Evolutionary conservation across 2,797 vertebrate species (phyloP), one percentile per base, ranked within the genome.

Genomic region (Rhynchotus rufescens): DNA sequence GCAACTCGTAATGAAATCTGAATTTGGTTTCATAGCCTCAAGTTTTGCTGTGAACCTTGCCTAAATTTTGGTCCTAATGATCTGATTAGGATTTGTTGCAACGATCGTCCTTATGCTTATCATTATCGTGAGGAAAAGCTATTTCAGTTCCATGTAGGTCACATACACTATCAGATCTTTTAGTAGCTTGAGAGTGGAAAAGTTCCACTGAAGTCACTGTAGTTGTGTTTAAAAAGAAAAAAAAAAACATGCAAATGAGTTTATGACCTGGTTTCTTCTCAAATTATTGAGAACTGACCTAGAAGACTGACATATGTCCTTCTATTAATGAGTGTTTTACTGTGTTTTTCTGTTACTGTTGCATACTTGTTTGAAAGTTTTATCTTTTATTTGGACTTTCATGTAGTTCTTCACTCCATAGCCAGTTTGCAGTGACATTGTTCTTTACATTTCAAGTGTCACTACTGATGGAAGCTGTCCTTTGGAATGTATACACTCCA

Each of bases 261-360:
- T 51, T 81, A 34, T 91, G 84, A 85, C 60, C 73, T 73, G 52
- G 2, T 91, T 64, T 80, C 52, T 65, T 75, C 51, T 77, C 1
- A 4, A 79, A 59, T 84, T 94, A 81, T 45, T 80, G 92, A 54
- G 72, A 61, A 49, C 10, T 92, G 72, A 84, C 83, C 83, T 89
- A 77, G 75, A 86, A 91, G 89, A 68, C 40, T 51, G 44, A 45
- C 15, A 25, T 66, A 30, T 1, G 4, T 61, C 34, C 32, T 87
- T 81, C 47, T 74, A 61, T 84, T 90, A 89, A 93, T 94, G 59
- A 0, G 0, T 60, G 16, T 79, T 94, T 92, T 75, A 60, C 56
- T 80, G 77, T 2, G 0, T 4, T 59, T 59, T 89, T 89, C 65
- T 87, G 13, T 82, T 94, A 45, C 42, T 61, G 42, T 42, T 79